These are phyloP conservation scores for Caretta caretta DNA, from an alignment of 2,113 vertebrate species.

Conservation along the genomic window DNA sequence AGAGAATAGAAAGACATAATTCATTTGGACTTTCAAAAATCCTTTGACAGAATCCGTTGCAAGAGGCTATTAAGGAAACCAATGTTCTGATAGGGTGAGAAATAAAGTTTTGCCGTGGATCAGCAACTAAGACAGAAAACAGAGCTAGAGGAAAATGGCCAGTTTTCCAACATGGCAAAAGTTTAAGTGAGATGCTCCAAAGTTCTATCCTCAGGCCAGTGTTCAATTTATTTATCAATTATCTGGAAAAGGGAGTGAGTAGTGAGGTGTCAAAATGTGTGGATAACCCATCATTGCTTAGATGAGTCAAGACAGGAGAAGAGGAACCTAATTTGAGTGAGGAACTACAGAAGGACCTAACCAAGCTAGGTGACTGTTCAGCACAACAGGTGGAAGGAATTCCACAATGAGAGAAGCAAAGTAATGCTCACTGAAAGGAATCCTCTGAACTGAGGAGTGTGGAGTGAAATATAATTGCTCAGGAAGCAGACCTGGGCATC, in stretches of 20 bases:
- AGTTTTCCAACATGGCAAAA: neutral
- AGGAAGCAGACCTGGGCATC: neutral
- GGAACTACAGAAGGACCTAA: neutral
- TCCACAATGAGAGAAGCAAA: rapidly evolving
- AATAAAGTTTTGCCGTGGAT: neutral
- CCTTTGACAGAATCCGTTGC: neutral
- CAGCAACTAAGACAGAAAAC: neutral
- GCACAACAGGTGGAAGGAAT: neutral
- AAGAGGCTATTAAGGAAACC: neutral
- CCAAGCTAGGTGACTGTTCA: rapidly evolving
- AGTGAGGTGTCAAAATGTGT: neutral
- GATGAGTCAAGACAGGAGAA: neutral
- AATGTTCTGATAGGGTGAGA: neutral
- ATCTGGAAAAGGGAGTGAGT: neutral
- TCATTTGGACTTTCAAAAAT: neutral
- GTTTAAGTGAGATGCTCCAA: neutral
- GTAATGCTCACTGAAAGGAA: neutral
- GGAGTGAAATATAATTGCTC: neutral
- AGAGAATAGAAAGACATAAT: conserved; percentile 38
- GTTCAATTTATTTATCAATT: neutral
- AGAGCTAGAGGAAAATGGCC: neutral
- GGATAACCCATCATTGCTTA: neutral
- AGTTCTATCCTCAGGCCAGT: neutral
- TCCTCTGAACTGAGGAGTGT: neutral
- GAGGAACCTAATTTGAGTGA: neutral